Evolutionary conservation across 2,888 invertebrate species (phyloP), one percentile per base, ranked within the genome.

Genomic region (Rutpela maculata): DNA sequence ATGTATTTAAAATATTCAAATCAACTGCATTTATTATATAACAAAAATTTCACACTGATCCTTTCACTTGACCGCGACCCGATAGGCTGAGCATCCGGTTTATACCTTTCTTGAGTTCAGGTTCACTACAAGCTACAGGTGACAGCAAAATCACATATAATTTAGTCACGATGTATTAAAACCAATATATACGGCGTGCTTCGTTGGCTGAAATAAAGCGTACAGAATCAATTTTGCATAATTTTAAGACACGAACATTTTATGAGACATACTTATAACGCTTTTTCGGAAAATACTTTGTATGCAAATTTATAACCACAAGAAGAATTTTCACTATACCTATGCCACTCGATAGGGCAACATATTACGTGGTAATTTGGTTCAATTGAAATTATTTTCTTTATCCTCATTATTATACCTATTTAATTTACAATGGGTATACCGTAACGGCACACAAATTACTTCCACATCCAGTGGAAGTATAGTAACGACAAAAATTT

Each of bases 11-110:
- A 60, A 75, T 77, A 79, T 75, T 79, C 73, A 78, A 75, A 78
- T 78, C 55, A 68, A 70, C 71, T 81, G 83, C 80, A 82, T 84
- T 81, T 81, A 80, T 86, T 86, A 86, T 82, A 84, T 85, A 86
- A 86, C 83, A 83, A 80, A 85, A 86, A 86, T 85, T 85, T 86
- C 86, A 85, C 85, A 85, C 81, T 81, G 82, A 85, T 86, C 85
- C 86, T 86, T 86, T 86, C 86, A 86, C 86, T 86, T 85, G 86
- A 86, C 86, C 86, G 84, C 86, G 85, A 85, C 85, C 85, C 82
- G 83, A 71, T 80, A 80, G 76, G 80, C 73, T 60, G 78, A 81
- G 84, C 81, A 84, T 86, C 85, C 84, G 85, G 84, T 85, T 85
- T 83, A 74, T 79, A 76, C 78, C 62, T 79, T 79, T 80, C 76